phyloP scores from a whole-genome alignment of 2,888 invertebrate species.

The Tethea ocularis region DNA sequence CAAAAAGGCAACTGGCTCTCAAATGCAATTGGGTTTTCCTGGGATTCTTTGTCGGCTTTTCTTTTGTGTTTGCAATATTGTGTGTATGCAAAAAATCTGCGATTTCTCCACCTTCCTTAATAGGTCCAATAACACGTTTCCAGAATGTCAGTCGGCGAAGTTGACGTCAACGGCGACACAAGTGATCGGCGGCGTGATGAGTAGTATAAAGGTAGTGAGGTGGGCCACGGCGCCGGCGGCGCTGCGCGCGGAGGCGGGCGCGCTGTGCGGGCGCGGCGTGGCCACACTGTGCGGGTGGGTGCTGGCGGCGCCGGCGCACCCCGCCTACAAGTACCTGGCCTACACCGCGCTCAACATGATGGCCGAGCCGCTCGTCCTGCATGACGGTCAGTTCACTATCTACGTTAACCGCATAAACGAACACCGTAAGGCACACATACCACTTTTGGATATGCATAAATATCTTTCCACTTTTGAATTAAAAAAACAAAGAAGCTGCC shows the following conservation, averaged over 20 bases:
- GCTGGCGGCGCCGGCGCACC: constrained; percentile 30
- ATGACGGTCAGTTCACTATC: constrained; percentile 46
- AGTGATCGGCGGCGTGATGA: constrained; percentile 19
- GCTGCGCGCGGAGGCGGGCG: constrained; percentile 15
- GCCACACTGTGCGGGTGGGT: constrained; percentile 19
- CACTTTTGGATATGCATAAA: too few species aligned
- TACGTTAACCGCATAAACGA: too few species aligned
- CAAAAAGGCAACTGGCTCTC: too few species aligned
- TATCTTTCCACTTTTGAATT: too few species aligned
- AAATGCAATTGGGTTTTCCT: too few species aligned
- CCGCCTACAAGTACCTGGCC: constrained; percentile 46
- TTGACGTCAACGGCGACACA: not conserved
- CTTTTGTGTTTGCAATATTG: too few species aligned
- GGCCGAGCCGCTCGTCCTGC: constrained; percentile 43
- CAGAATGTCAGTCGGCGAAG: not conserved
- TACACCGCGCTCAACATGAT: constrained; percentile 37
- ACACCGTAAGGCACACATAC: too few species aligned
- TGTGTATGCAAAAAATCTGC: too few species aligned
- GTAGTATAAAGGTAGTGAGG: constrained; percentile 7
- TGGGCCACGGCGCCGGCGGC: constrained; percentile 17
- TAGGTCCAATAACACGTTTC: too few species aligned
- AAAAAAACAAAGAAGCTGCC: too few species aligned
- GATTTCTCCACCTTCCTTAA: too few species aligned
- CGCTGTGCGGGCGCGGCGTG: constrained; percentile 12
- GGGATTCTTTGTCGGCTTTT: too few species aligned